These are phyloP conservation scores for Cryptotermes secundus DNA, from an alignment of 1,140 invertebrate genomes.

Conservation along the genomic window DNA sequence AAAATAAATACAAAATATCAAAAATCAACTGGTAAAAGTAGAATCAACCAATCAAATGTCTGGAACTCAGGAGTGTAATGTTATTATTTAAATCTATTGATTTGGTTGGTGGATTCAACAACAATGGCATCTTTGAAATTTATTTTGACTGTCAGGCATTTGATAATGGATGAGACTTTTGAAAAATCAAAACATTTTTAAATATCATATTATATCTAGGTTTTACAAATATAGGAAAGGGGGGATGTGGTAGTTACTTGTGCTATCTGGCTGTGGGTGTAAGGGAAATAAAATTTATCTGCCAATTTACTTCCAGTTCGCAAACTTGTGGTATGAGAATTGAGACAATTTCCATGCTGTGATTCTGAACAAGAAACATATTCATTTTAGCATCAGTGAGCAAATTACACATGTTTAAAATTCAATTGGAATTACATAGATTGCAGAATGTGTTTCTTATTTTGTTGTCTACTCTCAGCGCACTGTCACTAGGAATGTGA, in stretches of 20 bases:
- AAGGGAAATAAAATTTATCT: neutral
- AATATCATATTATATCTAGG: neutral
- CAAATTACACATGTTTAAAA: too few species aligned
- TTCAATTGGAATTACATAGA: too few species aligned
- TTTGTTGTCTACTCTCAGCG: too few species aligned
- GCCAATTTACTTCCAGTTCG: neutral
- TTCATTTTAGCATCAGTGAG: too few species aligned
- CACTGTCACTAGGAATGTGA: too few species aligned
- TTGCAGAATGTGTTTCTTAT: too few species aligned
- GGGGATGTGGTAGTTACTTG: neutral
- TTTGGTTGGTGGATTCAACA: slow-evolving; percentile 27
- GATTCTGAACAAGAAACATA: too few species aligned
- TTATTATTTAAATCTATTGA: slow-evolving; percentile 26
- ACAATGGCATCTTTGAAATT: neutral
- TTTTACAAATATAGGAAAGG: neutral
- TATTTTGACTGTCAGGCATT: neutral
- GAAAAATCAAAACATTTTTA: neutral
- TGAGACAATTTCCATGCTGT: neutral
- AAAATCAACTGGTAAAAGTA: neutral
- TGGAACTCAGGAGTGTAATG: slow-evolving; percentile 26
- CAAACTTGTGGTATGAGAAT: neutral
- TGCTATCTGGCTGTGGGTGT: neutral
- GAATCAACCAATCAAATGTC: slow-evolving; percentile 29
- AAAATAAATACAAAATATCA: neutral
- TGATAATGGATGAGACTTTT: neutral